A percentile compares a stretch with the other conserved stretches of the same genome.
Evolutionary conservation across 2,113 vertebrate species (phyloP).

Genomic region (Entelurus aequoreus): DNA sequence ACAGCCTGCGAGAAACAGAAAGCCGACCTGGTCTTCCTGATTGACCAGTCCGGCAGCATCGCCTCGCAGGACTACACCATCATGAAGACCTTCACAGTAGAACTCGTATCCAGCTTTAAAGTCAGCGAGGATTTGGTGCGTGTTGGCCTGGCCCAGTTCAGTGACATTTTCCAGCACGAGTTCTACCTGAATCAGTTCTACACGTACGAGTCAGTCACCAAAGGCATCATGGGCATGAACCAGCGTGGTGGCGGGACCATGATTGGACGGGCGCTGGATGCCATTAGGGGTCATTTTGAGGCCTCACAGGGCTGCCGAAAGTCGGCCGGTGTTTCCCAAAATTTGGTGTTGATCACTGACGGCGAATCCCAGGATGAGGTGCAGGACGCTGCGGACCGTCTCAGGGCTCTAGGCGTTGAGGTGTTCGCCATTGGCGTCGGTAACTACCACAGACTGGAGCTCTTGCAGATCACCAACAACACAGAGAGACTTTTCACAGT

Average conservation of each 20-base stretch:
- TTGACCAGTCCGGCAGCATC: constrained; percentile 75
- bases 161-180: constrained; percentile 47
- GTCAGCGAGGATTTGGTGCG: constrained; percentile 51
- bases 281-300: constrained; percentile 59
- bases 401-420: constrained; percentile 43
- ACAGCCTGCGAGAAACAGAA: constrained; percentile 65
- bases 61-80: constrained; percentile 18
- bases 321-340: constrained; percentile 57
- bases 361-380: constrained; percentile 60
- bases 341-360: constrained; percentile 76
- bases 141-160: constrained; percentile 75
- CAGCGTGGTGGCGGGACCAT: constrained; percentile 42
- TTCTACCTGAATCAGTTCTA: constrained; percentile 67
- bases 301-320: constrained; percentile 52
- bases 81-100: constrained; percentile 69
- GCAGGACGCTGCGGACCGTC: constrained; percentile 31
- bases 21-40: constrained; percentile 75
- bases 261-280: constrained; percentile 60
- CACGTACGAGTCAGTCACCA: constrained; percentile 20
- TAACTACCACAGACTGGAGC: constrained; percentile 42
- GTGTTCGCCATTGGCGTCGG: constrained; percentile 71
- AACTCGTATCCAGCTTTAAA: constrained; percentile 59
- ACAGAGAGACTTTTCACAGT: constrained; percentile 50
- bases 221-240: constrained; percentile 40
- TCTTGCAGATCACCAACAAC: constrained; percentile 63